phyloP scores from a whole-genome alignment of 2,113 vertebrate species.

The Oryzias woworae region DNA sequence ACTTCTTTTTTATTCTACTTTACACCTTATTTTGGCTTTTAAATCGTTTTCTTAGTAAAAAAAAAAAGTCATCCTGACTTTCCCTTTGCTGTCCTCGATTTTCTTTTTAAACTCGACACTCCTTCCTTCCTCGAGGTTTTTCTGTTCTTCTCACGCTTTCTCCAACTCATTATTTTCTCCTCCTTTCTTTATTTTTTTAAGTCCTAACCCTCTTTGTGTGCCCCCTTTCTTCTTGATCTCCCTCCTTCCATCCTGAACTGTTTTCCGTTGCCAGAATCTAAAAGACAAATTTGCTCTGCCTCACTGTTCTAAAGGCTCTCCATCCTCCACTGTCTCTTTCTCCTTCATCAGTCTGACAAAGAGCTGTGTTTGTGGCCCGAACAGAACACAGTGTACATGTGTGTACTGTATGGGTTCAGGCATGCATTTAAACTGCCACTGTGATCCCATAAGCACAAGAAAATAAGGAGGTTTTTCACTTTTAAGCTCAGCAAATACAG shows the following conservation, averaged over 20 bases:
- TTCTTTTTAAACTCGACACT: neutral
- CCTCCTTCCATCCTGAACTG: slow-evolving; percentile 42
- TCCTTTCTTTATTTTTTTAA: slow-evolving; percentile 9
- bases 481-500: neutral
- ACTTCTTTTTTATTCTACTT: slow-evolving; percentile 12
- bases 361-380: slow-evolving; percentile 26
- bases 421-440: slow-evolving; percentile 4
- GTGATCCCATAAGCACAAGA: slow-evolving; percentile 1
- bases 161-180: slow-evolving; percentile 34
- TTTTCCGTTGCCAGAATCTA: slow-evolving; percentile 42
- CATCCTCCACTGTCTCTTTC: slow-evolving; percentile 55
- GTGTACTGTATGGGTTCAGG: slow-evolving; percentile 3
- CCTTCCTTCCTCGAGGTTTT: slow-evolving; percentile 4
- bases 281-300: slow-evolving; percentile 65
- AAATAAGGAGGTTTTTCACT: slow-evolving; percentile 1
- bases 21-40: slow-evolving; percentile 14
- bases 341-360: slow-evolving; percentile 51
- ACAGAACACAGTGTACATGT: slow-evolving; percentile 7
- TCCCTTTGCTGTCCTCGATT: neutral
- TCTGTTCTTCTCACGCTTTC: slow-evolving; percentile 38
- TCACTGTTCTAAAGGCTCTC: slow-evolving; percentile 39
- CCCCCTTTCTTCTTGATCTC: slow-evolving; percentile 40
- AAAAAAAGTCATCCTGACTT: neutral
- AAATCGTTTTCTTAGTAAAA: slow-evolving; percentile 27
- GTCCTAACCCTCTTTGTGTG: slow-evolving; percentile 21